Evolutionary conservation across 2,888 invertebrate species (phyloP), one percentile per base, ranked within the genome.

Genomic region (Amphipyra berbera): DNA sequence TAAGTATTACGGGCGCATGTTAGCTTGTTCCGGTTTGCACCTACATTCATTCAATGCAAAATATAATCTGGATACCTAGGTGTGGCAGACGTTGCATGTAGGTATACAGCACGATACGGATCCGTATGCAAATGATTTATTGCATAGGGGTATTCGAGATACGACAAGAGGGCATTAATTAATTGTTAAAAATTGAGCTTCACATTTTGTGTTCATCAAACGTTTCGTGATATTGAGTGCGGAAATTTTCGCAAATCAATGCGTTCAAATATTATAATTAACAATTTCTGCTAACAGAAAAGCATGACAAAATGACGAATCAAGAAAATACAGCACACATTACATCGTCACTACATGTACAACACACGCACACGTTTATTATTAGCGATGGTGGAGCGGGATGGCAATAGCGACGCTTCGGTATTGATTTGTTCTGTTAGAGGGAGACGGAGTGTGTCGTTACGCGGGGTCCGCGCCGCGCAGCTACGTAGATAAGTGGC

Each of bases 401-500:
- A 91, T 62, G 48, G 84, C 63, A 54, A 76, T 61, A 83, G 65
- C 42, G 81, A 81, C 79, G 85, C 82, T 61, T 60, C 44, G 58
- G 72, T 90, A 91, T 92, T 73, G 90, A 91, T 91, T 86, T 78
- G 66, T 70, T 57, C 68, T 37, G 89, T 67, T 73, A 61, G 89
- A 92, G 78, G 65, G 89, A 84, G 91, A 91, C 40, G 71, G 82
- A 61, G 41, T 54, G 73, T 35, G 57, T 72, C 70, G 84, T 37
- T 79, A 82, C 78, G 82, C 84, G 82, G 87, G 82, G 86, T 83
- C 78, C 78, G 82, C 81, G 76, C 65, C 70, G 72, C 56, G 52
- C 69, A 41, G 41, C 80, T 85, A 81, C 78, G 89, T 85, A 90
- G 92, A 91, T 92, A 91, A 89, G 79, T 90, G 81, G 82, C 93